A percentile compares a stretch with the other conserved stretches of the same genome.
Conservation (phyloP, 2,113 vertebrate genomes). For the Clarias gariepinus region DNA sequence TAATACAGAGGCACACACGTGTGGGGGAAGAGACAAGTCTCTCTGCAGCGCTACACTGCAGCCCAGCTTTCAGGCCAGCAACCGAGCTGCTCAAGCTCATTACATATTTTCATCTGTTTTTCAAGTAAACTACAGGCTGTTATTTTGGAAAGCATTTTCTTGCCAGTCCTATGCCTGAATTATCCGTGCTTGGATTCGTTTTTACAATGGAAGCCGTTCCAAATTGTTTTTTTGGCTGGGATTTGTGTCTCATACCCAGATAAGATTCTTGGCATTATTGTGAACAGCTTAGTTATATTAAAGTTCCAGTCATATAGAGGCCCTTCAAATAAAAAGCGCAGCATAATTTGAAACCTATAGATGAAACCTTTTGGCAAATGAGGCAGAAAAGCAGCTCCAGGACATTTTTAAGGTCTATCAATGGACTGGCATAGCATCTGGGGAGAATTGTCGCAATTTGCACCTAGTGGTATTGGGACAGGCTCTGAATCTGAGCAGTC, state of each 20-base stretch:
- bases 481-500: neutral
- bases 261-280: constrained; percentile 6
- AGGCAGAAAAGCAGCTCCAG: neutral
- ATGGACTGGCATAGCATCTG: neutral
- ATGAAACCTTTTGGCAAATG: neutral
- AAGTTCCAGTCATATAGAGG: neutral
- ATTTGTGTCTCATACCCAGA: constrained; percentile 7
- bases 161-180: neutral
- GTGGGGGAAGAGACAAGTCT: constrained; percentile 53
- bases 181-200: constrained; percentile 20
- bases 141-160: constrained; percentile 11
- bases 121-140: neutral
- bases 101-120: constrained; percentile 3
- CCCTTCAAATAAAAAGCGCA: neutral
- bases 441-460: neutral
- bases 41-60: neutral
- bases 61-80: constrained; percentile 38
- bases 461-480: neutral
- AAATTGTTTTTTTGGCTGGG: constrained; percentile 17
- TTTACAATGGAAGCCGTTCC: neutral
- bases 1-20: constrained; percentile 75
- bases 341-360: neutral
- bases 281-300: constrained; percentile 3
- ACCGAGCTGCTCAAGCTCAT: neutral
- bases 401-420: neutral